These are phyloP conservation scores for Tokudaia muenninki DNA, from an alignment of 2,797 vertebrate genomes.

Conservation along the genomic window DNA sequence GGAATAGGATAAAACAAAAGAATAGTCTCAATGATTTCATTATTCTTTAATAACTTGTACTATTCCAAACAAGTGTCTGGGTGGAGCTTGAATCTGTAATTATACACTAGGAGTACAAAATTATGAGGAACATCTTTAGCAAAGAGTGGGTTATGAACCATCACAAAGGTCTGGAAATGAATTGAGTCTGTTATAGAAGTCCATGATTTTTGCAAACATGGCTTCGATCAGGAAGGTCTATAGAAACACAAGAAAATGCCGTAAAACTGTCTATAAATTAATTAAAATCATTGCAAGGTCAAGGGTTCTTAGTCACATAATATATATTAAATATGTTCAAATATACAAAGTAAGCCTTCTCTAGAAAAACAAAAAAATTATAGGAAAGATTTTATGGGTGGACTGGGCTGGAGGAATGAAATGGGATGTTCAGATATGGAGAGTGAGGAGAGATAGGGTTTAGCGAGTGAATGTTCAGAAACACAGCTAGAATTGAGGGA, in stretches of 20 bases:
- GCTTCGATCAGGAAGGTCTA: neutral
- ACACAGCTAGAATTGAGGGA: neutral
- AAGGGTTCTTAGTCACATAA: neutral
- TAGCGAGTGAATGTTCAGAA: neutral
- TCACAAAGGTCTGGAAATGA: accelerated
- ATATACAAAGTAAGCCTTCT: neutral
- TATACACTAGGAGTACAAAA: too few species aligned
- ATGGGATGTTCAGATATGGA: neutral
- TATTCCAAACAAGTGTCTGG: neutral
- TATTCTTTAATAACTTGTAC: neutral
- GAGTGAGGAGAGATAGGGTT: neutral
- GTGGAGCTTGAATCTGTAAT: neutral
- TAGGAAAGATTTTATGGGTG: neutral
- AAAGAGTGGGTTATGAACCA: neutral
- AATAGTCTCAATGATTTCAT: neutral
- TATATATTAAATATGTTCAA: neutral
- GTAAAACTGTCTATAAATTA: neutral
- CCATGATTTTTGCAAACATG: neutral
- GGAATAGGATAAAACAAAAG: neutral
- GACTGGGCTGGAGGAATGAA: neutral
- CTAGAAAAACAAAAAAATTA: constrained; percentile 15
- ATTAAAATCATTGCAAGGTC: neutral
- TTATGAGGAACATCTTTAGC: neutral
- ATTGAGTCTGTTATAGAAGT: accelerated
- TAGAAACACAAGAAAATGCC: neutral